Conservation (phyloP, 2,888 invertebrate species). For the Eumacrocentrus americanus region DNA sequence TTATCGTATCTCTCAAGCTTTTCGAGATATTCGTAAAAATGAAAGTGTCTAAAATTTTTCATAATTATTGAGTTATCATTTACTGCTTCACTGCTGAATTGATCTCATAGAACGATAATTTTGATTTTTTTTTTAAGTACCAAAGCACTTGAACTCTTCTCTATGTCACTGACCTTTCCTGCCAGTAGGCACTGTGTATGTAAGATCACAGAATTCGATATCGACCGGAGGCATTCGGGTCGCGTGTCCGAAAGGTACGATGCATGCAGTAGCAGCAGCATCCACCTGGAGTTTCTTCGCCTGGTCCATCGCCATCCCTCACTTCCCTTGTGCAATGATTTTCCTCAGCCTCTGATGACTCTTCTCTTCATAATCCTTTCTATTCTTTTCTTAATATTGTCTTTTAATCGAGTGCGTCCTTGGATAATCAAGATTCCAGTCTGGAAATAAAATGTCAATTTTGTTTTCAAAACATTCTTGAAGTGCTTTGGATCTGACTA, state of each 20-base stretch:
- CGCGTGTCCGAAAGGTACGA: constrained; percentile 58
- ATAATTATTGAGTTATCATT: neutral
- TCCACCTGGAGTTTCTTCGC: constrained; percentile 19
- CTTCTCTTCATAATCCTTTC: too few relatives aligned
- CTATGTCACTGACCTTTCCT: constrained; percentile 65
- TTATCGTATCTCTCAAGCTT: neutral
- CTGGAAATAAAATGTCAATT: too few relatives aligned
- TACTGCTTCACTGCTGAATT: neutral
- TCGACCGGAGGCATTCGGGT: constrained; percentile 76
- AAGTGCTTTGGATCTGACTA: too few relatives aligned
- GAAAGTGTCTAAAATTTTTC: too few relatives aligned
- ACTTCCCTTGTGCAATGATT: too few relatives aligned
- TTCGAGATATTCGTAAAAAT: neutral
- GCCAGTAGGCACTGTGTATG: constrained; percentile 78
- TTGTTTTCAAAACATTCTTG: too few relatives aligned
- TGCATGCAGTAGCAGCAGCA: constrained; percentile 28
- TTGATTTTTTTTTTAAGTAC: neutral
- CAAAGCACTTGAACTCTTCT: neutral
- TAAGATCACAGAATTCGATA: constrained; percentile 83
- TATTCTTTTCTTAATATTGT: too few relatives aligned
- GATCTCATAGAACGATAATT: neutral
- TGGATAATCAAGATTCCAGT: too few relatives aligned
- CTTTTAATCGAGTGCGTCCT: too few relatives aligned
- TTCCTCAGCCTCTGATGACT: too few relatives aligned
- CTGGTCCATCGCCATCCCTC: constrained; percentile 17